Evolutionary conservation across 2,797 vertebrate genomes (phyloP), one percentile per base, ranked within the genome.

Genomic region (Australoheros facetus): DNA sequence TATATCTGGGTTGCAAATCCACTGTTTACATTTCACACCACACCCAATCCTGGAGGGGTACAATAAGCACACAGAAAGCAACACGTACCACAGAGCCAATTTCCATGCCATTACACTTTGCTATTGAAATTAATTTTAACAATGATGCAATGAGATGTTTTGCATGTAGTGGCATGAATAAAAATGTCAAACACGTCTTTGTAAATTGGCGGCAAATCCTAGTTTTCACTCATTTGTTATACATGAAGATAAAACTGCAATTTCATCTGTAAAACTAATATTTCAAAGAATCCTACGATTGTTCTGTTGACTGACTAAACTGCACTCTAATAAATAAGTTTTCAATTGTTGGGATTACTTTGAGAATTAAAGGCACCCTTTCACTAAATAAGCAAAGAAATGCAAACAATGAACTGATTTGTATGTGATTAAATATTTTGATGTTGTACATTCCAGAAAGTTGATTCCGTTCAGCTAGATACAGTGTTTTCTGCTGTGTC

Each of bases 81-180:
- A 80, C 73, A 56, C 71, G 17, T 10, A 82, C 84, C 81, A 81
- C 73, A 51, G 73, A 87, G 71, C 42, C 79, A 75, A 76, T 91
- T 93, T 90, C 17, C 73, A 84, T 10, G 77, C 82, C 71, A 85
- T 85, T 84, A 85, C 73, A 58, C 71, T 72, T 34, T 17, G 57
- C 78, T 76, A 84, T 87, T 66, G 75, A 87, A 89, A 91, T 88
- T 69, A 78, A 85, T 89, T 89, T 73, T 89, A 88, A 89, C 89
- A 87, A 88, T 90, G 84, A 90, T 80, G 74, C 70, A 87, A 75
- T 1, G 51, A 73, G 78, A 74, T 85, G 64, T 87, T 91, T 90
- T 81, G 79, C 64, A 86, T 83, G 78, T 80, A 62, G 83, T 71
- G 7, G 58, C 88, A 84, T 83, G 55, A 86, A 78, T 77, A 75